These are phyloP conservation scores for Boloria selene DNA, from an alignment of 2,888 invertebrate genomes.

Conservation along the genomic window DNA sequence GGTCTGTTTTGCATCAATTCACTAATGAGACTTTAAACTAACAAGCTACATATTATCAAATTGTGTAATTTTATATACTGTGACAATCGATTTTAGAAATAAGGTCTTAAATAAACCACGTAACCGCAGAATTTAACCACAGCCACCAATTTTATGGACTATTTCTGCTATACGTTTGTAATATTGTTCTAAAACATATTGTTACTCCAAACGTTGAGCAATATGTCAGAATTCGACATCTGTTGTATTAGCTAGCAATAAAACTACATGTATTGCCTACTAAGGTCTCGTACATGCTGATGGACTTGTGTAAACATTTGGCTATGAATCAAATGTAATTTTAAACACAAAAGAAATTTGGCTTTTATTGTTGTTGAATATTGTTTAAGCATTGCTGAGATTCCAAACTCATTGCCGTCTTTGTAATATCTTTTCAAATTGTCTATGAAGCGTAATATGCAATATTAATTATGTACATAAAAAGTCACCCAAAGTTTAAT, in stretches of 20 bases:
- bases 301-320: slow-evolving; percentile 23
- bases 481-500: not conserved
- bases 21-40: slow-evolving; percentile 12
- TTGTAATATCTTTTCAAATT: slow-evolving; percentile 2
- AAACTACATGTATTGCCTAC: slow-evolving; percentile 46
- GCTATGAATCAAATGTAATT: slow-evolving; percentile 23
- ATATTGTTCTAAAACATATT: slow-evolving; percentile 20
- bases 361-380: slow-evolving; percentile 20
- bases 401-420: slow-evolving; percentile 8
- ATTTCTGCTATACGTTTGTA: slow-evolving; percentile 27
- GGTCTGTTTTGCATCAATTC: slow-evolving; percentile 12
- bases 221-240: slow-evolving; percentile 36
- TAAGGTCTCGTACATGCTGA: slow-evolving; percentile 22
- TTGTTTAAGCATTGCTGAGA: slow-evolving; percentile 15
- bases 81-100: slow-evolving; percentile 24
- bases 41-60: slow-evolving; percentile 14
- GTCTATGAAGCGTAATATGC: not conserved
- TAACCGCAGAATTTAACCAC: slow-evolving; percentile 24
- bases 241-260: slow-evolving; percentile 55
- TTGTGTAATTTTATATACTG: slow-evolving; percentile 17
- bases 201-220: slow-evolving; percentile 23
- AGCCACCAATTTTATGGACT: slow-evolving; percentile 24
- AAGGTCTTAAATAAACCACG: slow-evolving; percentile 26
- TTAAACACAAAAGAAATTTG: slow-evolving; percentile 27
- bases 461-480: slow-evolving; percentile 2